Conservation (phyloP, 2,888 invertebrate genomes). For the Hydropsyche betteni region DNA sequence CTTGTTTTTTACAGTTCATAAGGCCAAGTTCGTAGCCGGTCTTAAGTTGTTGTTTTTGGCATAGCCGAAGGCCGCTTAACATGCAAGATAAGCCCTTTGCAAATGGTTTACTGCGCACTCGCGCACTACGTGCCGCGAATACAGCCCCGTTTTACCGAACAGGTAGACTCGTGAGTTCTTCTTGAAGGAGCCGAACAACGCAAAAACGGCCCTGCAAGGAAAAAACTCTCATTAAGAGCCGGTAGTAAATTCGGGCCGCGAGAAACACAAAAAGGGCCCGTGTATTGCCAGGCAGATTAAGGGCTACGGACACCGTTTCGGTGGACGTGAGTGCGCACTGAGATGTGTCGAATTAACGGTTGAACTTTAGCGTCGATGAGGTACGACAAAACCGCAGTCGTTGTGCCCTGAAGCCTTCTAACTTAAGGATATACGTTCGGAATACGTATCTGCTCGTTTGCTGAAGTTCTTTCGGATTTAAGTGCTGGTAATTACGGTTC, state of each 20-base stretch:
- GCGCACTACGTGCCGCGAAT: constrained; percentile 39
- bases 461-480: no score
- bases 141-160: constrained; percentile 30
- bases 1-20: constrained; percentile 34
- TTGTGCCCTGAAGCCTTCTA: no score
- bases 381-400: no score
- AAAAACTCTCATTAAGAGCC: constrained; percentile 42
- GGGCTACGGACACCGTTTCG: constrained; percentile 24
- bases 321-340: constrained; percentile 11
- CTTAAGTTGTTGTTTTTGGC: constrained; percentile 42
- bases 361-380: background rate
- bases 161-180: constrained; percentile 22
- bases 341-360: constrained; percentile 24
- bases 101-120: constrained; percentile 44
- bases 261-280: constrained; percentile 38
- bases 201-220: background rate
- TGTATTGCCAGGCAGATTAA: constrained; percentile 33
- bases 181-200: background rate
- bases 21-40: constrained; percentile 26
- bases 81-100: constrained; percentile 41
- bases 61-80: constrained; percentile 35
- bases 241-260: constrained; percentile 38
- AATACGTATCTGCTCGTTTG: no score
- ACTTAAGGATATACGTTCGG: no score
- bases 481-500: no score